These are phyloP conservation scores for Aphidius gifuensis DNA, from an alignment of 1,140 invertebrate species.

Conservation along the genomic window DNA sequence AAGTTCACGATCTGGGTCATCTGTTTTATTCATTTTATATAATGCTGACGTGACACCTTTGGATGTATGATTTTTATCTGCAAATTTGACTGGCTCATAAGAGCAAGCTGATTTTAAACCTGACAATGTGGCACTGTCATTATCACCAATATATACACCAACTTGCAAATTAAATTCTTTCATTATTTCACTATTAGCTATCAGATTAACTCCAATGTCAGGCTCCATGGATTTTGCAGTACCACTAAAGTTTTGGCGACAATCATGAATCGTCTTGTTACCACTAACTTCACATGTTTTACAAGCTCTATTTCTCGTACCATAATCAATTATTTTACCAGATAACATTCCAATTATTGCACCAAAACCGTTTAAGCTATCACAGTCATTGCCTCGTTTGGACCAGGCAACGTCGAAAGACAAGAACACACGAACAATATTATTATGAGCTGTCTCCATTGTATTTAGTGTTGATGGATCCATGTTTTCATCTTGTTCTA, in stretches of 20 bases:
- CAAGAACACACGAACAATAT: constrained; percentile 6
- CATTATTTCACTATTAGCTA: constrained; percentile 4
- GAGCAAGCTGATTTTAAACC: neutral
- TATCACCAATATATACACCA: constrained; percentile 11
- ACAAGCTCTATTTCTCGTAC: constrained; percentile 12
- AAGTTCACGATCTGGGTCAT: neutral
- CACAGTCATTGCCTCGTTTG: constrained; percentile 10
- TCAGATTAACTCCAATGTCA: constrained; percentile 6
- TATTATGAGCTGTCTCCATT: neutral
- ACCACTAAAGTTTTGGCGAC: constrained; percentile 12
- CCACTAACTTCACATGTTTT: constrained; percentile 1
- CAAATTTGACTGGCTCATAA: constrained; percentile 6
- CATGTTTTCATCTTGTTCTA: neutral
- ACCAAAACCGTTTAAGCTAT: constrained; percentile 19
- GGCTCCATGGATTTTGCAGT: constrained; percentile 15
- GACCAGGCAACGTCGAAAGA: constrained; percentile 16
- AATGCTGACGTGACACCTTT: constrained; percentile 5
- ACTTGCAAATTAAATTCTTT: constrained; percentile 9
- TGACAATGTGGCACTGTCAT: constrained; percentile 11
- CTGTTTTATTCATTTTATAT: neutral
- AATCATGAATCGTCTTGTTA: neutral
- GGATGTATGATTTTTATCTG: constrained; percentile 14
- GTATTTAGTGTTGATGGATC: neutral
- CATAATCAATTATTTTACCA: constrained; percentile 9
- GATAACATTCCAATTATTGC: constrained; percentile 9